These are phyloP conservation scores for Rhodinocichla rosea DNA, from an alignment of 2,113 vertebrate genomes.

Conservation along the genomic window DNA sequence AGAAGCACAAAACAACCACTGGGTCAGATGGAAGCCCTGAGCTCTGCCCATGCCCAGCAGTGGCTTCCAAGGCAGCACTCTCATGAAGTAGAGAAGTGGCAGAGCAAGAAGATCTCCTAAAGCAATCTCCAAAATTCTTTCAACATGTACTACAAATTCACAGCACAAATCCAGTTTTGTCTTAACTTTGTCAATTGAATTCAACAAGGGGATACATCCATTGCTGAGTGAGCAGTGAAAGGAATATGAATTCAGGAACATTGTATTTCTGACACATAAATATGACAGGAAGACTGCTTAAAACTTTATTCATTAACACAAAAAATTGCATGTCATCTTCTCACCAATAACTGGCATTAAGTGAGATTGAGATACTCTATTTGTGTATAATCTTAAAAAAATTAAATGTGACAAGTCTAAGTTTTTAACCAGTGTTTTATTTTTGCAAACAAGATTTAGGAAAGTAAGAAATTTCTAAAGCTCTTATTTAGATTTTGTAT, in stretches of 20 bases:
- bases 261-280: neutral
- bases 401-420: neutral
- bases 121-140: neutral
- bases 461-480: neutral
- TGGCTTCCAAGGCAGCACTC: neutral
- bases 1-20: neutral
- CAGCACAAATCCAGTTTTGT: neutral
- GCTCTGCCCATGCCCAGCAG: fast-evolving
- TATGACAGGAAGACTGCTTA: neutral
- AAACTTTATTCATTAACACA: slow-evolving; percentile 3
- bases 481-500: neutral
- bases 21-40: neutral
- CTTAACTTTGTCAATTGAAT: neutral
- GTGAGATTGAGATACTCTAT: neutral
- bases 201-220: neutral
- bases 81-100: fast-evolving
- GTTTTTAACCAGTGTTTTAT: neutral
- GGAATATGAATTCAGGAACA: neutral
- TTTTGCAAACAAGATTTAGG: neutral
- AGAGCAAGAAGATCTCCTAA: neutral
- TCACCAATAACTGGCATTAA: neutral
- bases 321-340: neutral
- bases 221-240: neutral
- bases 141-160: neutral
- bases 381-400: neutral